Conservation (phyloP, 2,888 invertebrate genomes). For the Serrognathus titanus region DNA sequence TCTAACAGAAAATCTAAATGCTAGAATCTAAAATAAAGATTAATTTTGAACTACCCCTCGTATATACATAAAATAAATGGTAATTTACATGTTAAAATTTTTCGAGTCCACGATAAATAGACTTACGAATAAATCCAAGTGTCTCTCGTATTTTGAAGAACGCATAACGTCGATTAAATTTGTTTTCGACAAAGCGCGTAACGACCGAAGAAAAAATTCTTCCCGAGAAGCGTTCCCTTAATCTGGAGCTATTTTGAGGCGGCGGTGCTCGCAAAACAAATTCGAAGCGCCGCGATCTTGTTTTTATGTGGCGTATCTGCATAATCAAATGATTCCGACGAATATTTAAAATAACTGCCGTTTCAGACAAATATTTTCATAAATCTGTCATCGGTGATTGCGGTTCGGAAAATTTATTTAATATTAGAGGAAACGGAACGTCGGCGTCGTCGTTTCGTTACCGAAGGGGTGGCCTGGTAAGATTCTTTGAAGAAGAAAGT, state of each 20-base stretch:
- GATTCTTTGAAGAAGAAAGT: slow-evolving; percentile 10
- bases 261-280: slow-evolving; percentile 26
- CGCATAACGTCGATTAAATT: background rate
- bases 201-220: slow-evolving; percentile 3
- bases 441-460: slow-evolving; percentile 14
- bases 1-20: background rate
- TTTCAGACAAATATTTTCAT: slow-evolving; percentile 52
- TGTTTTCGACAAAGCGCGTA: slow-evolving; percentile 8
- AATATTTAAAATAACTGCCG: slow-evolving; percentile 52
- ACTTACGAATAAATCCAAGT: too few species aligned
- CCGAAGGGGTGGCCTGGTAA: slow-evolving; percentile 1
- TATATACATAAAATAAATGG: background rate
- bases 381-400: slow-evolving; percentile 52
- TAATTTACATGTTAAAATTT: too few species aligned
- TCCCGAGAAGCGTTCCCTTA: slow-evolving; percentile 18
- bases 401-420: slow-evolving; percentile 29
- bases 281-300: slow-evolving; percentile 32
- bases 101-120: too few species aligned
- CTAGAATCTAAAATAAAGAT: background rate
- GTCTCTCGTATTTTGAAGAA: too few species aligned
- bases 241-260: slow-evolving; percentile 14
- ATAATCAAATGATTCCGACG: slow-evolving; percentile 50
- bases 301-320: slow-evolving; percentile 45
- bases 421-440: slow-evolving; percentile 25
- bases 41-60: background rate